Evolutionary conservation across 2,113 vertebrate genomes (phyloP).

Genomic region (Aleadryas rufinucha): DNA sequence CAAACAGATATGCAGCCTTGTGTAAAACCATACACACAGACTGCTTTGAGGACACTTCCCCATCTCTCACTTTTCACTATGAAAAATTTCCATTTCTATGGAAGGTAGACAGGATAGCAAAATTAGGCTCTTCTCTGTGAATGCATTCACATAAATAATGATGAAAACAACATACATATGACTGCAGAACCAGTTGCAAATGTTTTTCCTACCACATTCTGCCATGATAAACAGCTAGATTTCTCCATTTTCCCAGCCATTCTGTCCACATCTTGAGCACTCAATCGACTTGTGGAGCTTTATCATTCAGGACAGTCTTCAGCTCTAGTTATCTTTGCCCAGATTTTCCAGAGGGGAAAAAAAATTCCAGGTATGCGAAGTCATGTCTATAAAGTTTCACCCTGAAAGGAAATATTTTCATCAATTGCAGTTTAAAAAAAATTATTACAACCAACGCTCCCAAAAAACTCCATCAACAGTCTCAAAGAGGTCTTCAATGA

Average conservation of each 20-base stretch:
- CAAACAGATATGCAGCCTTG: not conserved
- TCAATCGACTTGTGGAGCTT: not conserved
- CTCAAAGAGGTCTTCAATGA: not conserved
- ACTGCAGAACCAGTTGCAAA: not conserved
- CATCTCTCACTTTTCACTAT: fast-evolving
- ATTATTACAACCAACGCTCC: not conserved
- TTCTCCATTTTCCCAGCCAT: not conserved
- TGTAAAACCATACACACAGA: not conserved
- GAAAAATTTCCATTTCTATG: not conserved
- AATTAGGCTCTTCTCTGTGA: not conserved
- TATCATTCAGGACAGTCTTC: not conserved
- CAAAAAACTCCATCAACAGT: not conserved
- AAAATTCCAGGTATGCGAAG: not conserved
- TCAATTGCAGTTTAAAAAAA: not conserved
- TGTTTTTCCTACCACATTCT: not conserved
- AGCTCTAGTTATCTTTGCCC: not conserved
- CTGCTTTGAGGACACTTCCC: not conserved
- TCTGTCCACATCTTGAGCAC: conserved; percentile 14
- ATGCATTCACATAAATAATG: not conserved
- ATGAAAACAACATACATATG: not conserved
- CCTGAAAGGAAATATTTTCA: not conserved
- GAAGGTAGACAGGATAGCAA: not conserved
- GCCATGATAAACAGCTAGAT: not conserved
- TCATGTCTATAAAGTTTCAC: not conserved
- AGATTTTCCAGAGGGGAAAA: not conserved